Percentiles rank a stretch among this genome's conserved stretches.
Conservation (phyloP, 2,113 vertebrate species). For the Calonectris borealis region DNA sequence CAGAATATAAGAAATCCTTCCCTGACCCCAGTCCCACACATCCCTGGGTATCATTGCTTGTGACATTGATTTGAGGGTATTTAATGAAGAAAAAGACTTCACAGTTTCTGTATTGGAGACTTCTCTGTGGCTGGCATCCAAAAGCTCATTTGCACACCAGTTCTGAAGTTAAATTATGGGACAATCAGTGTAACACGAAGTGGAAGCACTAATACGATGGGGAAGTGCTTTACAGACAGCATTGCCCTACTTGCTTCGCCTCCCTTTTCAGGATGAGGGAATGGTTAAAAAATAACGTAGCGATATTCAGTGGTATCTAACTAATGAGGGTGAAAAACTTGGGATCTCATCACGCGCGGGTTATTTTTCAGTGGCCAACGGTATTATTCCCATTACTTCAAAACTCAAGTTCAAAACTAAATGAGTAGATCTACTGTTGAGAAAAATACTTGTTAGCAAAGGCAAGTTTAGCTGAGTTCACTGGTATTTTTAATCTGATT, state of each 20-base stretch:
- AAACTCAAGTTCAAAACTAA: not conserved
- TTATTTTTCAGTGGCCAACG: not conserved
- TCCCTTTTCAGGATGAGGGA: not conserved
- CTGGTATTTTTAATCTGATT: not conserved
- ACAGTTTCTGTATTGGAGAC: not conserved
- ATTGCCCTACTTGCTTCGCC: not conserved
- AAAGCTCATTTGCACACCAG: not conserved
- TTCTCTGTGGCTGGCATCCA: not conserved
- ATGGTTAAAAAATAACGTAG: not conserved
- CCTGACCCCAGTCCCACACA: not conserved
- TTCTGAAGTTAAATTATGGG: not conserved
- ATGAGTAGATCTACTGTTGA: not conserved
- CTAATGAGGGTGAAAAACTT: not conserved
- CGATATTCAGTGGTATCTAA: not conserved
- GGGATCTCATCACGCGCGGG: rapidly evolving
- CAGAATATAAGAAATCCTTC: not conserved
- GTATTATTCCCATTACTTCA: not conserved
- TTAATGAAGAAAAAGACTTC: not conserved
- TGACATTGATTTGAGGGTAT: conserved; percentile 1
- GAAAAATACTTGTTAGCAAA: not conserved
- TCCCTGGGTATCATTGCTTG: not conserved
- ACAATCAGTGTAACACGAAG: not conserved
- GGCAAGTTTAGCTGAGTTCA: not conserved
- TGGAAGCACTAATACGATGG: not conserved
- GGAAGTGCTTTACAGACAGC: not conserved